Percentiles rank a stretch among this genome's conserved stretches.
Evolutionary conservation across 2,797 vertebrate species (phyloP).

Genomic region (Yasuhikotakia modesta): DNA sequence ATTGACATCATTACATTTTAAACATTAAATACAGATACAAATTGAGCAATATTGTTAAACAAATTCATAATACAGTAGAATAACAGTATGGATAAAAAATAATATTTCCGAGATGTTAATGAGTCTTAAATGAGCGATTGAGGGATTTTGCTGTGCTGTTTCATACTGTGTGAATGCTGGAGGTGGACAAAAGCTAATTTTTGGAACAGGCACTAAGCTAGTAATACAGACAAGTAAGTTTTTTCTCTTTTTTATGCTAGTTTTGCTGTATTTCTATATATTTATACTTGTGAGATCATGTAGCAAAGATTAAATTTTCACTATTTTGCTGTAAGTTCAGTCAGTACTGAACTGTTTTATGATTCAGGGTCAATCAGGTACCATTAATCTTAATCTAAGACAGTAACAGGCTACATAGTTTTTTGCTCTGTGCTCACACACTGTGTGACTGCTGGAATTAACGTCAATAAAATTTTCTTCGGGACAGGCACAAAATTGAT

Average conservation of each 20-base stretch:
- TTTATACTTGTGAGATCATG: too few relatives aligned
- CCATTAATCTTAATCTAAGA: not conserved
- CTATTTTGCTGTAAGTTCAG: not conserved
- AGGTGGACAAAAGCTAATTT: slow-evolving; percentile 46
- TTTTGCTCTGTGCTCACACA: slow-evolving; percentile 8
- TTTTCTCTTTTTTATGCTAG: not conserved
- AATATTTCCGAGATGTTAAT: too few relatives aligned
- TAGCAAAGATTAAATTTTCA: not conserved
- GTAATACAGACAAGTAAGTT: slow-evolving; percentile 49
- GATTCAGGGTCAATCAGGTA: not conserved
- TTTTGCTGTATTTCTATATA: too few relatives aligned
- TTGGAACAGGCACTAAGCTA: slow-evolving; percentile 54
- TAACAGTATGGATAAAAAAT: not conserved
- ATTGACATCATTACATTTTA: too few relatives aligned
- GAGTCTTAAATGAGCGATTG: not conserved
- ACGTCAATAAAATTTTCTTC: slow-evolving; percentile 31
- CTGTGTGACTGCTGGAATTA: slow-evolving; percentile 48
- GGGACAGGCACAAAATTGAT: slow-evolving; percentile 23
- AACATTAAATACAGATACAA: not conserved
- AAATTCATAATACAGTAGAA: not conserved
- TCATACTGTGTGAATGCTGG: slow-evolving; percentile 49
- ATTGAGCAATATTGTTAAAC: not conserved
- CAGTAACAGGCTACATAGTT: not conserved
- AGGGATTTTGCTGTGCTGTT: slow-evolving; percentile 14
- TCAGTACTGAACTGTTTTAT: too few relatives aligned